phyloP scores from a whole-genome alignment of 2,113 vertebrate genomes.

The Tiliqua scincoides region DNA sequence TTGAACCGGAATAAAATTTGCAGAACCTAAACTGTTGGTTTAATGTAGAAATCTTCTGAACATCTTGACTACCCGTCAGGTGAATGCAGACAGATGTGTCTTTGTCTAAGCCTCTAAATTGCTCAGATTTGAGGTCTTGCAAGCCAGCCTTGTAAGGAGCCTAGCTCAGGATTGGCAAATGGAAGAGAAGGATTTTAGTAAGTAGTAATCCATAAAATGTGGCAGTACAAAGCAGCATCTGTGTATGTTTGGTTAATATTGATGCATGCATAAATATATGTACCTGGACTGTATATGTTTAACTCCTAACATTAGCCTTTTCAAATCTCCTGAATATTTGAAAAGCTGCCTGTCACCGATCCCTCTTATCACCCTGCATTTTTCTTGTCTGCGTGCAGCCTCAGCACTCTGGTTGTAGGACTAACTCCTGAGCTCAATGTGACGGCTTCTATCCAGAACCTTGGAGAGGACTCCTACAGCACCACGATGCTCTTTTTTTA shows the following conservation, averaged over 20 bases:
- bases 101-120: too few relatives aligned
- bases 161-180: too few relatives aligned
- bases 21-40: background rate
- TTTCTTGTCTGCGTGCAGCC: conserved; percentile 30
- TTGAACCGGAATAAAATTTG: background rate
- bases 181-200: too few relatives aligned
- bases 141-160: too few relatives aligned
- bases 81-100: background rate
- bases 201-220: background rate
- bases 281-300: too few relatives aligned
- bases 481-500: conserved; percentile 73
- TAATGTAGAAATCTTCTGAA: background rate
- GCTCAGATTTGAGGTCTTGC: too few relatives aligned
- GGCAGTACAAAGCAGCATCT: background rate
- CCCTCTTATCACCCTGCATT: background rate
- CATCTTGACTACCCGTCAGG: background rate
- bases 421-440: conserved; percentile 75
- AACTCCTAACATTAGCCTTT: background rate
- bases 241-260: background rate
- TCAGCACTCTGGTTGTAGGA: conserved; percentile 73
- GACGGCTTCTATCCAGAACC: conserved; percentile 74
- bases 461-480: conserved; percentile 82
- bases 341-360: background rate
- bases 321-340: background rate
- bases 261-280: background rate